Evolutionary conservation across 2,797 vertebrate species (phyloP), one percentile per base, ranked within the genome.

Genomic region (Protonibea diacanthus): DNA sequence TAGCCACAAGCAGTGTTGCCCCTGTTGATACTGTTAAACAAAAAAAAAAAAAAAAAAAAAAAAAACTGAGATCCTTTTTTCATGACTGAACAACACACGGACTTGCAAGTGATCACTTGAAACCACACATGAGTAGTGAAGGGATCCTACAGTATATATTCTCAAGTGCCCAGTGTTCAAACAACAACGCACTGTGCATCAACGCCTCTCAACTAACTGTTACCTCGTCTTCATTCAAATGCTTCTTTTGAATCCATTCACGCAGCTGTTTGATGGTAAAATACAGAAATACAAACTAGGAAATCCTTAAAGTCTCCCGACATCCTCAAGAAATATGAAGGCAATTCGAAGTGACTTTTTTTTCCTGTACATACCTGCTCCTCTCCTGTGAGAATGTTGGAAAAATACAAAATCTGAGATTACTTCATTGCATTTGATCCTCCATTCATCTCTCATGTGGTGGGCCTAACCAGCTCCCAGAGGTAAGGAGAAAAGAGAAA

Each of bases 351-450:
- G 76, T 88, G 88, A 90, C 71, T 78, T 76, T 82, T 85, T 83
- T 77, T 80, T 33, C 25, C 87, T 78, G 33, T 71, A 70, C 81
- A 87, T 83, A 80, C 86, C 62, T 86, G 86, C 86, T 85, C 79
- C 74, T 83, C 66, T 85, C 85, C 71, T 79, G 69, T 68, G 81
- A 84, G 83, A 80, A 87, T 84, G 82, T 78, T 86, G 71, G 83
- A 74, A 91, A 38, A 93, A 91, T 86, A 90, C 86, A 87, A 88
- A 93, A 87, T 89, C 82, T 81, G 76, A 88, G 68, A 87, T 82
- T 81, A 81, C 82, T 91, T 92, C 83, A 85, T 83, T 91, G 86
- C 78, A 91, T 94, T 93, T 94, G 90, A 95, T 94, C 88, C 85
- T 83, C 78, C 83, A 86, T 88, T 92, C 88, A 89, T 92, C 87